A percentile compares a stretch with the other conserved stretches of the same genome.
These are phyloP conservation scores for Macrotrachela quadricornifera DNA, from an alignment of 1,140 invertebrate genomes.

Conservation along the genomic window DNA sequence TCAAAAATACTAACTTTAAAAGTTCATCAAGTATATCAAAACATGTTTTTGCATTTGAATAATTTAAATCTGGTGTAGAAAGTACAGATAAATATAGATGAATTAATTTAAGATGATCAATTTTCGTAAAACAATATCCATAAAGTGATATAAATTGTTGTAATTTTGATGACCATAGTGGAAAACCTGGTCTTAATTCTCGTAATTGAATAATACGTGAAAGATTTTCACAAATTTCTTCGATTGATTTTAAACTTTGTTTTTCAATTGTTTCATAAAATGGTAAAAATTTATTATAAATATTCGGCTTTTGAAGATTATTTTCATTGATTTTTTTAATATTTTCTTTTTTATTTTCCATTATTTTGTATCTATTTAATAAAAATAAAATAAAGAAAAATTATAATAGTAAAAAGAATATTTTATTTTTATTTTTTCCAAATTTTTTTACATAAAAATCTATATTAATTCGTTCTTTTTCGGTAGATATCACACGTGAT, in stretches of 20 bases:
- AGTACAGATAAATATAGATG: constrained; percentile 56
- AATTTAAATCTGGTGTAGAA: constrained; percentile 51
- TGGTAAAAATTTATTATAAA: constrained; percentile 25
- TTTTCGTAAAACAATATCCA: constrained; percentile 63
- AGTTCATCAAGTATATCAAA: constrained; percentile 24
- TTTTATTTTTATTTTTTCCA: too few relatives aligned
- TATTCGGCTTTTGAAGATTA: constrained; percentile 2
- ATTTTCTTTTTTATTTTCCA: too few relatives aligned
- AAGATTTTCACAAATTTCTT: constrained; percentile 31
- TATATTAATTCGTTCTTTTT: too few relatives aligned
- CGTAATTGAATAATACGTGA: constrained; percentile 25
- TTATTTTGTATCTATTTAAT: too few relatives aligned
- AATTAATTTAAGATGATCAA: constrained; percentile 68
- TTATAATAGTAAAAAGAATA: too few relatives aligned
- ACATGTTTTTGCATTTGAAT: constrained; percentile 46
- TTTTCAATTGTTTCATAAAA: constrained; percentile 28
- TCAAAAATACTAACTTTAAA: constrained; percentile 27
- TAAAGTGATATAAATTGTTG: constrained; percentile 43
- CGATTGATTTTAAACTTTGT: constrained; percentile 25
- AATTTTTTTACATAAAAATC: too few relatives aligned
- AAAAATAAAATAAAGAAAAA: too few relatives aligned
- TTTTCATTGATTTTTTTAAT: too few relatives aligned
- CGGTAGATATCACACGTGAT: too few relatives aligned
- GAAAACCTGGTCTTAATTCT: constrained; percentile 29
- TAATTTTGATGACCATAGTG: constrained; percentile 21